Conservation (phyloP, 2,888 invertebrate species). For the Palloptera scutellata region DNA sequence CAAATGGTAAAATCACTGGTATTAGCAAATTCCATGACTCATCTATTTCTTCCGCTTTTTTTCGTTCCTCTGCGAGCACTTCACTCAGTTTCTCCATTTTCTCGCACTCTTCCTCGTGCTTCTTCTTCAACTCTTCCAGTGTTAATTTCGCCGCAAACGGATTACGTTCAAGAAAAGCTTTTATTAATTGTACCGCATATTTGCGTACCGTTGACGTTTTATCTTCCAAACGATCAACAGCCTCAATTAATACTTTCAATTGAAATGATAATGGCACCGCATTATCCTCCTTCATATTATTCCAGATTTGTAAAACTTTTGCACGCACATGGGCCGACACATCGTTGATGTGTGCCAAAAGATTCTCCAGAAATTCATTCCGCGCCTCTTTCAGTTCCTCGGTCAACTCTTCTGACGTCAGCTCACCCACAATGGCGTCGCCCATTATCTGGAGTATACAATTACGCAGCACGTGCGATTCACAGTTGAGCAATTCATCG, state of each 20-base stretch:
- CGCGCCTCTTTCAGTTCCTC: constrained; percentile 74
- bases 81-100: constrained; percentile 63
- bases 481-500: constrained; percentile 61
- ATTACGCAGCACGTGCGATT: constrained; percentile 78
- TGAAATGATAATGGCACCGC: constrained; percentile 80
- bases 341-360: constrained; percentile 86
- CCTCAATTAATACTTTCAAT: constrained; percentile 72
- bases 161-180: constrained; percentile 83
- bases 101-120: constrained; percentile 65
- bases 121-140: constrained; percentile 69
- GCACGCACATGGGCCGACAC: constrained; percentile 84
- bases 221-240: constrained; percentile 79
- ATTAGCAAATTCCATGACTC: constrained; percentile 59
- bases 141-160: constrained; percentile 78
- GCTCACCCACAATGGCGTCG: constrained; percentile 76
- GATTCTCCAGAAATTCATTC: constrained; percentile 80
- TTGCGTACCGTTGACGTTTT: constrained; percentile 86
- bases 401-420: constrained; percentile 77
- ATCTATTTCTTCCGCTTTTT: constrained; percentile 66
- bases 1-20: constrained; percentile 53
- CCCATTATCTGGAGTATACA: constrained; percentile 85
- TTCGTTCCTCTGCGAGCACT: constrained; percentile 68
- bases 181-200: constrained; percentile 69
- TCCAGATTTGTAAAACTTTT: constrained; percentile 85
- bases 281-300: constrained; percentile 77